Evolutionary conservation across 1,140 invertebrate species (phyloP).

Genomic region (Periplaneta americana): DNA sequence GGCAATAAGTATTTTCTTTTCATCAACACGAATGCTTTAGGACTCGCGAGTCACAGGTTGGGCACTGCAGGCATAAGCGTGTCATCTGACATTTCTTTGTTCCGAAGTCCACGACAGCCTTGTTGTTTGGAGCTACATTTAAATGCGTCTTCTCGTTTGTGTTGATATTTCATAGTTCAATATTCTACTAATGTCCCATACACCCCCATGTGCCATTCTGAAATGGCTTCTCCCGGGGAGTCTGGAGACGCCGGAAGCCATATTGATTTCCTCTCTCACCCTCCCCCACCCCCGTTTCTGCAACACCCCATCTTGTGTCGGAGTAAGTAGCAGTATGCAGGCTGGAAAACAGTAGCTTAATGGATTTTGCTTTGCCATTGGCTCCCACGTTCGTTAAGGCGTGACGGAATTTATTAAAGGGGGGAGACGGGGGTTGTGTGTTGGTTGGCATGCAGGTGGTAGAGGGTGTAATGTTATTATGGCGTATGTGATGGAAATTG

Average conservation of each 20-base stretch:
- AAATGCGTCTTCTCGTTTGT: not conserved
- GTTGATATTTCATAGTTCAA: not conserved
- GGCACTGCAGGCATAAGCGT: no score
- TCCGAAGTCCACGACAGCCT: no score
- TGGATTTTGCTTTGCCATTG: slow-evolving; percentile 7
- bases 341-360: slow-evolving; percentile 12
- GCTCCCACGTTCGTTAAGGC: slow-evolving; percentile 14
- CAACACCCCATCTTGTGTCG: not conserved
- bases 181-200: not conserved
- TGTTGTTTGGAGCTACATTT: no score
- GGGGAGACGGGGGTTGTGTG: not conserved
- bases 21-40: no score
- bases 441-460: not conserved
- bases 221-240: not conserved
- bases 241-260: slow-evolving; percentile 5
- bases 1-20: no score
- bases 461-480: not conserved
- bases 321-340: slow-evolving; percentile 5
- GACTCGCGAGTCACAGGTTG: no score
- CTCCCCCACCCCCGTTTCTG: not conserved
- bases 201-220: not conserved
- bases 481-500: not conserved
- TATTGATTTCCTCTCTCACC: slow-evolving; percentile 5
- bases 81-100: no score
- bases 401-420: slow-evolving; percentile 14